Evolutionary conservation across 2,888 invertebrate genomes (phyloP).

Genomic region (Agonopterix arenella): DNA sequence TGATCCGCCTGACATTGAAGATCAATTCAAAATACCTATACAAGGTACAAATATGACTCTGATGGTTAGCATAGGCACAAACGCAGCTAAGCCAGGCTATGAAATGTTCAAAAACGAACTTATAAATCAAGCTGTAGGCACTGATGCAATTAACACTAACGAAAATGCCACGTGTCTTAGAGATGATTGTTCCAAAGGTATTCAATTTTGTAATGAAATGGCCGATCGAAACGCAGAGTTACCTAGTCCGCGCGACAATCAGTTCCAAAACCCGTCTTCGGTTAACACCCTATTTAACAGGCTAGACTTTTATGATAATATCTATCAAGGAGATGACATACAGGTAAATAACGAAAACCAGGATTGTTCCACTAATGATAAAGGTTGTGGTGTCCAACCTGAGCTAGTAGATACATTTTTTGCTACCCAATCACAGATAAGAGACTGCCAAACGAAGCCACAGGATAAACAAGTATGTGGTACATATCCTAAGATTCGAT

Average conservation of each 20-base stretch:
- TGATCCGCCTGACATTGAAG: constrained; percentile 9
- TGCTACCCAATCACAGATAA: background rate
- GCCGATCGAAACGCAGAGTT: no score
- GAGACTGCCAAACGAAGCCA: background rate
- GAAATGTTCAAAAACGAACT: background rate
- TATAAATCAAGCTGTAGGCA: constrained; percentile 25
- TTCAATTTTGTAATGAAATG: constrained; percentile 25
- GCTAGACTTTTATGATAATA: no score
- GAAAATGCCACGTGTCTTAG: constrained; percentile 40
- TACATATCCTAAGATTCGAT: background rate
- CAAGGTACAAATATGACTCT: constrained; percentile 57
- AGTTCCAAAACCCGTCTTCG: no score
- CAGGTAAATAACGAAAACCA: no score
- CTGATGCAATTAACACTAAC: constrained; percentile 21
- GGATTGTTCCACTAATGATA: constrained; percentile 6
- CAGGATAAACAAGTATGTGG: background rate
- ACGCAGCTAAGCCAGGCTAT: background rate
- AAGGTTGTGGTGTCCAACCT: constrained; percentile 16
- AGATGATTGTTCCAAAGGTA: constrained; percentile 46
- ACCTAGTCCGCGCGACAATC: no score
- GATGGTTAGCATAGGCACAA: constrained; percentile 17
- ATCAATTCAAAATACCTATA: constrained; percentile 53
- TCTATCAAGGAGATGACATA: no score
- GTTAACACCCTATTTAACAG: no score
- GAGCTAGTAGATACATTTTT: constrained; percentile 8